Evolutionary conservation across 2,113 vertebrate genomes (phyloP).

Genomic region (Phyllostomus discolor): DNA sequence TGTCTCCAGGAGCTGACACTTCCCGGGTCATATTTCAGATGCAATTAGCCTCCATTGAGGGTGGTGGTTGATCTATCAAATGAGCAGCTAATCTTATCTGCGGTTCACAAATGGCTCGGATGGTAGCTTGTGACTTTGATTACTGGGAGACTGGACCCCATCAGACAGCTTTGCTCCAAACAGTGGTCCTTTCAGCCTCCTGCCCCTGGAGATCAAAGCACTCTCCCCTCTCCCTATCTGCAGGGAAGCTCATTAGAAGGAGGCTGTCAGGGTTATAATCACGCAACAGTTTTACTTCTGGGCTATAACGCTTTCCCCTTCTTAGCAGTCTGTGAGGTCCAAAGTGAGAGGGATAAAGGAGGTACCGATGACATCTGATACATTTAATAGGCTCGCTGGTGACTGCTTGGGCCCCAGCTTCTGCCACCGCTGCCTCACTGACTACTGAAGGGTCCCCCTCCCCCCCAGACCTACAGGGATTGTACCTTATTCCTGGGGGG

Average conservation of each 20-base stretch:
- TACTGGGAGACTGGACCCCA: slow-evolving; percentile 75
- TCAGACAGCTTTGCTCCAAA: slow-evolving; percentile 81
- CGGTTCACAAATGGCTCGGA: slow-evolving; percentile 82
- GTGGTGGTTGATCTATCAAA: slow-evolving; percentile 74
- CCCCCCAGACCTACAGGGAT: neutral
- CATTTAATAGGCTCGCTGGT: slow-evolving; percentile 66
- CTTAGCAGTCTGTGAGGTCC: slow-evolving; percentile 84
- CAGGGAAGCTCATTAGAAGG: slow-evolving; percentile 82
- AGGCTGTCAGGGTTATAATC: slow-evolving; percentile 84
- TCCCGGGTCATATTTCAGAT: slow-evolving; percentile 66
- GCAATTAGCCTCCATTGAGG: slow-evolving; percentile 77
- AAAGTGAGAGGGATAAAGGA: slow-evolving; percentile 83
- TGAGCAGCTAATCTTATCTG: slow-evolving; percentile 81
- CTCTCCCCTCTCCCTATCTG: slow-evolving; percentile 78
- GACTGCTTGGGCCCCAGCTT: slow-evolving; percentile 32
- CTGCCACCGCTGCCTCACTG: slow-evolving; percentile 32
- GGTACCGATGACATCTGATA: slow-evolving; percentile 78
- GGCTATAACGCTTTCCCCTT: slow-evolving; percentile 78
- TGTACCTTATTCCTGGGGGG: neutral
- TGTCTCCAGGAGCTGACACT: slow-evolving; percentile 51
- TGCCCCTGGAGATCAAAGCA: slow-evolving; percentile 83
- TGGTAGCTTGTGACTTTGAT: slow-evolving; percentile 85
- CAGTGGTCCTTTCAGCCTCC: slow-evolving; percentile 80
- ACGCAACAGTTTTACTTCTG: slow-evolving; percentile 82
- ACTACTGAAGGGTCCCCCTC: neutral